Base-by-base conservation (phyloP, 1,140 invertebrate genomes). In the Rhagoletis zephyria region DNA sequence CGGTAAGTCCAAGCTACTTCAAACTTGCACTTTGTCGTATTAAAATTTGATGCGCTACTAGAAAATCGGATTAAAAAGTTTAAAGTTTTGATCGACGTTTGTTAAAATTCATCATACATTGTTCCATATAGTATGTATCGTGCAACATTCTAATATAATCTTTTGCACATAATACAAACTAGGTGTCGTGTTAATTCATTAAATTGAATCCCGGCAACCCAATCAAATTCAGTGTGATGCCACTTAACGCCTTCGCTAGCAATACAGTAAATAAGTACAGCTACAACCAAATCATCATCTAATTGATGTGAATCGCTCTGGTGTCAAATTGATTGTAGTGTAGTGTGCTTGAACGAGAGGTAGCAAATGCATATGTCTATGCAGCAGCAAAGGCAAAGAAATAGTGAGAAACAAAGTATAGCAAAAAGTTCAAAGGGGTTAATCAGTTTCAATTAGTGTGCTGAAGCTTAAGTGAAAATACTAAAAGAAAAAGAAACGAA, bases 391-490 rank as follows among this genome's bases (percentile, higher is more conserved):
- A 3, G 16, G 16, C n/a, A 51, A 77, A 77, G 19, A 51, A n/a
- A 56, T 48, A 70, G n/a, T 70, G 19, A 70, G 40, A 56, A 81
- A 51, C 16, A 51, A 51, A 81, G 67, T 74, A 0, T 81, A 81
- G 48, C 19, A 81, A 42, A 56, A 59, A 81, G 74, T 81, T 81
- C 74, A 81, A 81, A 81, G 74, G 74, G 74, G 74, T 81, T 81
- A 81, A 81, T 81, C 48, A 81, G 74, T 81, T 81, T 81, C 74
- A 81, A 81, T 81, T 81, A 59, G n/a, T 81, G n/a, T 16, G 74
- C 48, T 81, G 16, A 7, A 59, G 74, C 48, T 10, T n/a, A 59
- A 81, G 74, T 81, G 74, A 56, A 56, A 42, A 81, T 12, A 77
- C n/a, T 3, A 19, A 77, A 48, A 56, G 45, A 42, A 74, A 6